These are phyloP conservation scores for Phylloscopus whistleri DNA, from an alignment of 2,113 vertebrate genomes.

Conservation along the genomic window DNA sequence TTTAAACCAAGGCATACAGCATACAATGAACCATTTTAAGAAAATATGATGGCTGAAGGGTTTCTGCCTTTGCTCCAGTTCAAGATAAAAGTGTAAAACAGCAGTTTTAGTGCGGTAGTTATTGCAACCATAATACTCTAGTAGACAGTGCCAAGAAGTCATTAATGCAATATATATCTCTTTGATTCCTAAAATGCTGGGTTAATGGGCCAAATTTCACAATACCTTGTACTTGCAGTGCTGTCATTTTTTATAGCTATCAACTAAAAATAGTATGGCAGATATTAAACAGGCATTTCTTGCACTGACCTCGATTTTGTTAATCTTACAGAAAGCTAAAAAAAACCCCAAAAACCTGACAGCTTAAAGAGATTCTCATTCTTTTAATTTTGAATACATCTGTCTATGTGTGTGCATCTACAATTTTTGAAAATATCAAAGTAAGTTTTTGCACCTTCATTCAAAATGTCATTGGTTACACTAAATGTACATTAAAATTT, in stretches of 20 bases:
- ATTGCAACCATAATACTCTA: slow-evolving; percentile 62
- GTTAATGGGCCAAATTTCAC: slow-evolving; percentile 66
- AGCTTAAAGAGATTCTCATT: background rate
- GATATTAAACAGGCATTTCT: background rate
- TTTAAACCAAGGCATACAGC: slow-evolving; percentile 19
- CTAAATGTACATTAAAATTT: background rate
- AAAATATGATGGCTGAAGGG: slow-evolving; percentile 44
- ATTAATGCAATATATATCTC: slow-evolving; percentile 68
- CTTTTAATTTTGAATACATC: background rate
- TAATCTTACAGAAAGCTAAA: background rate
- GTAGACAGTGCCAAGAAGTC: slow-evolving; percentile 66
- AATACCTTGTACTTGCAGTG: background rate
- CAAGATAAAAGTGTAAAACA: slow-evolving; percentile 56
- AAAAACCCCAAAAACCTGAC: background rate
- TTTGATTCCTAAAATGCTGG: slow-evolving; percentile 52
- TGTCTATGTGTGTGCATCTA: background rate
- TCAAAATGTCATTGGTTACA: background rate
- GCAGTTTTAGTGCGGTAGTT: slow-evolving; percentile 65
- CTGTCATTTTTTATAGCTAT: slow-evolving; percentile 6
- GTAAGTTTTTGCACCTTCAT: background rate
- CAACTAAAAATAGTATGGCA: background rate
- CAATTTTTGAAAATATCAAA: background rate
- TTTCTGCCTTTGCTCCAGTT: slow-evolving; percentile 30
- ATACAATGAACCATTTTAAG: slow-evolving; percentile 46
- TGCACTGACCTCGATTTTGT: background rate